Conservation (phyloP, 2,888 invertebrate species). For the Ceratothoa steindachneri region DNA sequence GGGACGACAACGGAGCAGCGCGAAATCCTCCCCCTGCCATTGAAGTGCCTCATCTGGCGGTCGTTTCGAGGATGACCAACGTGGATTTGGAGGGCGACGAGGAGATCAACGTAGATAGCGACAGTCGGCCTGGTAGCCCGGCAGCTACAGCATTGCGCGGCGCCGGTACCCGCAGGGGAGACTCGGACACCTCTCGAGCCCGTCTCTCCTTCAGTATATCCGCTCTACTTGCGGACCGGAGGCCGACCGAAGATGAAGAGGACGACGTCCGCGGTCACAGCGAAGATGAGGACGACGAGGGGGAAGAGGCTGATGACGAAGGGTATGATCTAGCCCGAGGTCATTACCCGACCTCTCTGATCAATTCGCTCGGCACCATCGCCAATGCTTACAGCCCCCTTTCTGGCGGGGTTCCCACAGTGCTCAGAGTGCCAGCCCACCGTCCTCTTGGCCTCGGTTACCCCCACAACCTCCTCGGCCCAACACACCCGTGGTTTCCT, state of each 20-base stretch:
- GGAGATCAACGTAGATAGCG: slow-evolving; percentile 46
- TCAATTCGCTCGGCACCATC: slow-evolving; percentile 14
- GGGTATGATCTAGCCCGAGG: background rate
- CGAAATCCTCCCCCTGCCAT: too few species aligned
- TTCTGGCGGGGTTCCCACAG: slow-evolving; percentile 39
- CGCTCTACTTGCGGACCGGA: slow-evolving; percentile 35
- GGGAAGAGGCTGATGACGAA: slow-evolving; percentile 18
- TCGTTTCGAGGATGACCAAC: slow-evolving; percentile 39
- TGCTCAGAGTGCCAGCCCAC: slow-evolving; percentile 42
- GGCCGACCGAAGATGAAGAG: slow-evolving; percentile 27
- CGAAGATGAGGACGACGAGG: slow-evolving; percentile 26
- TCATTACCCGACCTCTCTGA: slow-evolving; percentile 18
- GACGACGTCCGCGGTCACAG: slow-evolving; percentile 35
- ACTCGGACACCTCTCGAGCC: slow-evolving; percentile 16
- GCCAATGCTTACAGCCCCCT: slow-evolving; percentile 29
- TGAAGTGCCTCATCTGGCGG: too few species aligned
- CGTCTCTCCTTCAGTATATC: slow-evolving; percentile 47
- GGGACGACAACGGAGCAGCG: too few species aligned
- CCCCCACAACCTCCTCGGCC: slow-evolving; percentile 20
- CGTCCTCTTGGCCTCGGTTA: slow-evolving; percentile 42
- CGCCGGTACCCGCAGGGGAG: background rate
- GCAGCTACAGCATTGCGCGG: slow-evolving; percentile 3
- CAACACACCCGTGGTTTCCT: slow-evolving; percentile 34
- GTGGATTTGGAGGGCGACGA: slow-evolving; percentile 43
- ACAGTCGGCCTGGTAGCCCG: slow-evolving; percentile 38